Conservation (phyloP, 2,797 vertebrate genomes). For the Rhyacichthys aspro region DNA sequence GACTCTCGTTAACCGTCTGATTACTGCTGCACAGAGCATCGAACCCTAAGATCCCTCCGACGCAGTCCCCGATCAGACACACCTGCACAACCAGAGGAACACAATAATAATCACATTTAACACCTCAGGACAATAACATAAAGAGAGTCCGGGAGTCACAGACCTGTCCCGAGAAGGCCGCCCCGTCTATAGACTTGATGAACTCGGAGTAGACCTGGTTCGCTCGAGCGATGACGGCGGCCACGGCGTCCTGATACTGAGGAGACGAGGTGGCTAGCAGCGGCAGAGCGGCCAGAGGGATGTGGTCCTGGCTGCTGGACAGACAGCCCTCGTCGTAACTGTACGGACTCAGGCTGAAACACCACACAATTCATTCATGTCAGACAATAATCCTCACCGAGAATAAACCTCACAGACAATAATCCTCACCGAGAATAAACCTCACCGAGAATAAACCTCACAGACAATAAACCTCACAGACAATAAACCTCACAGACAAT, state of each 20-base stretch:
- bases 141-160: constrained; percentile 2
- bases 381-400: no score
- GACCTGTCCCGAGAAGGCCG: constrained; percentile 94
- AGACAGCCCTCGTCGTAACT: constrained; percentile 93
- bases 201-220: constrained; percentile 94
- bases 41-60: constrained; percentile 95
- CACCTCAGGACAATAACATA: not conserved
- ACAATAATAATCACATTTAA: constrained; percentile 9
- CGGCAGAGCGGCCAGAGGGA: constrained; percentile 93
- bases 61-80: constrained; percentile 94
- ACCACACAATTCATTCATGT: no score
- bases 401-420: no score
- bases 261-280: constrained; percentile 94
- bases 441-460: no score
- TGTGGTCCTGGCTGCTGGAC: constrained; percentile 94
- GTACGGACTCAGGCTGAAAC: constrained; percentile 90
- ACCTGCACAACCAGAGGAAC: constrained; percentile 77
- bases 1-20: constrained; percentile 91
- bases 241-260: constrained; percentile 93
- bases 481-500: no score
- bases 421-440: no score
- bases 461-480: no score
- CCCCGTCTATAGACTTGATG: constrained; percentile 90
- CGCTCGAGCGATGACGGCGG: constrained; percentile 87
- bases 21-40: constrained; percentile 94